Base-by-base conservation (phyloP, 2,113 vertebrate genomes). In the Cyphomyrus discorhynchus region DNA sequence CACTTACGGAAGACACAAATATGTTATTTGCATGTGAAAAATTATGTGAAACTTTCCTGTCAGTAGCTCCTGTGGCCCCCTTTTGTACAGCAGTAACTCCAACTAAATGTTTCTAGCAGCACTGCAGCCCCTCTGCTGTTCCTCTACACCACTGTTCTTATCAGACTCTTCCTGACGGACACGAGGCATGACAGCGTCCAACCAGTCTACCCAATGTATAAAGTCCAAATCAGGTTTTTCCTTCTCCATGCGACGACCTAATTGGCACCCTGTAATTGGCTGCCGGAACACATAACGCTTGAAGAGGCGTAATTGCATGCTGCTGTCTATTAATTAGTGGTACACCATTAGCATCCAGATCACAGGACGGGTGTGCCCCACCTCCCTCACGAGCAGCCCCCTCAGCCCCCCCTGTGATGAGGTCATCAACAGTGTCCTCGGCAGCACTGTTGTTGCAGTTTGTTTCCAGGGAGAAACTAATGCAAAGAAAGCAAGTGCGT, bases 291-390 rank as follows among this genome's bases (percentile, higher is more conserved):
- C 49, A 91, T 90, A 91, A 90, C 45, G 88, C 7, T 21, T 46
- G 27, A 50, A 89, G 89, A 85, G 50, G 90, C 89, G 90, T 94
- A 95, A 95, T 95, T 95, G 93, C 93, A 91, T 91, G 93, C 94
- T 95, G 91, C 90, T 91, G 83, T 92, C 90, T 94, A 94, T 93
- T 95, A 94, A 95, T 95, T 94, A 89, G 93, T 92, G 53, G 89
- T 88, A 58, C 89, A 82, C 90, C 90, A 93, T 87, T 92, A 90
- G 92, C 90, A 80, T 83, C 92, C 90, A 90, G 88, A 90, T 93
- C 91, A 91, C 92, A 91, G 91, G 91, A 91, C 94, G 91, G 89
- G 88, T 90, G 62, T 9, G 42, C 45, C 58, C 39, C 42, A 0
- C 35, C 39, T 39, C 87, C 27, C 70, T 77, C 70, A 46, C 24